Percentiles rank a stretch among this genome's conserved stretches.
Evolutionary conservation across 1,140 invertebrate genomes (phyloP).

Genomic region (Camponotus pennsylvanicus): DNA sequence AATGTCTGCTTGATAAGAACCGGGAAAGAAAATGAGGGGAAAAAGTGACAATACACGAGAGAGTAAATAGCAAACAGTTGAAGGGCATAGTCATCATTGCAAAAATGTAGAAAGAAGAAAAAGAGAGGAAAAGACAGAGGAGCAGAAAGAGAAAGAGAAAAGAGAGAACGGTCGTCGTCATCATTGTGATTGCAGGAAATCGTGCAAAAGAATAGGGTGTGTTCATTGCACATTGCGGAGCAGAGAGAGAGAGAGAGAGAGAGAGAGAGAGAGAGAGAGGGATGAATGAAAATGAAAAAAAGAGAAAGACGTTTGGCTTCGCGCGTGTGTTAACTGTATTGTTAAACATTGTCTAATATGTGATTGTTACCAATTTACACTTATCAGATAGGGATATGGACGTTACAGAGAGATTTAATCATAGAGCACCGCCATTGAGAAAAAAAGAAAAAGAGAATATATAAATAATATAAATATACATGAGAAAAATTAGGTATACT

Average conservation of each 20-base stretch:
- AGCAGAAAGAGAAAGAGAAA: background rate
- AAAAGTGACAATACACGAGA: conserved; percentile 2
- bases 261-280: background rate
- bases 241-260: background rate
- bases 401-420: background rate
- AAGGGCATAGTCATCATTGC: conserved; percentile 36
- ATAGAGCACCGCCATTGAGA: background rate
- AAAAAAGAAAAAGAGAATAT: background rate
- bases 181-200: conserved; percentile 61
- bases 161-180: conserved; percentile 41
- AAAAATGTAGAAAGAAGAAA: background rate
- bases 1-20: conserved; percentile 9
- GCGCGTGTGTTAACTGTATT: conserved; percentile 65
- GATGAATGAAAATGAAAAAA: background rate
- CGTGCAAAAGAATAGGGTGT: conserved; percentile 36
- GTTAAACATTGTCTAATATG: conserved; percentile 76
- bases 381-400: conserved; percentile 64
- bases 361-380: conserved; percentile 76
- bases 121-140: background rate
- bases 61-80: conserved; percentile 29
- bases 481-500: conserved; percentile 35
- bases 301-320: background rate
- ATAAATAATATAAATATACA: conserved; percentile 63
- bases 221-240: conserved; percentile 28
- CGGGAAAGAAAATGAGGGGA: background rate